phyloP scores from a whole-genome alignment of 2,113 vertebrate genomes.

The Percina caprodes region DNA sequence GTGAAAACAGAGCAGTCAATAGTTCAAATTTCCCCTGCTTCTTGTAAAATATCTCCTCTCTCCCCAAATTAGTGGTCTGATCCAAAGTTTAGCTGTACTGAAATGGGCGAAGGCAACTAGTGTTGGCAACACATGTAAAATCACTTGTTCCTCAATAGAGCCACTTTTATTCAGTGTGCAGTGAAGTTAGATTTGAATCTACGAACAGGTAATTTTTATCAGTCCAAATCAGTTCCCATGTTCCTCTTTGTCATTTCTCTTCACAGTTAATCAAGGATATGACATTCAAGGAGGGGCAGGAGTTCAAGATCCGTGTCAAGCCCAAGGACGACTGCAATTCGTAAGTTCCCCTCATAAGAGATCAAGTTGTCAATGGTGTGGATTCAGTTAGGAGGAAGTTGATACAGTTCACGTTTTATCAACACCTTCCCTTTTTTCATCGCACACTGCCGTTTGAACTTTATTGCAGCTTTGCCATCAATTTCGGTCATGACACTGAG shows the following conservation, averaged over 20 bases:
- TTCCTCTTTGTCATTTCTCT: neutral
- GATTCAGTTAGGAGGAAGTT: neutral
- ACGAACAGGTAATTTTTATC: neutral
- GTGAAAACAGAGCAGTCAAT: neutral
- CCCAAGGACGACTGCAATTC: slow-evolving; percentile 3
- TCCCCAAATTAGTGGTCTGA: neutral
- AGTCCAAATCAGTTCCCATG: neutral
- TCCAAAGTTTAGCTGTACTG: neutral
- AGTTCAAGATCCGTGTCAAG: slow-evolving; percentile 79
- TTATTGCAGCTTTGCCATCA: slow-evolving; percentile 76
- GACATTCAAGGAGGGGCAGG: slow-evolving; percentile 81
- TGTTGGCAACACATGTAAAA: too few species aligned
- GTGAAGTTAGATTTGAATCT: neutral
- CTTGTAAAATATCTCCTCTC: neutral
- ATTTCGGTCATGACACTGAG: slow-evolving; percentile 78
- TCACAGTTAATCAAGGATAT: slow-evolving; percentile 77
- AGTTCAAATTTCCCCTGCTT: neutral
- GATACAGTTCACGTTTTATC: neutral
- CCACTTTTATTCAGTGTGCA: neutral
- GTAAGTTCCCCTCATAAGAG: slow-evolving; percentile 51
- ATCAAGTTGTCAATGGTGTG: too few species aligned
- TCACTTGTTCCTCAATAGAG: neutral
- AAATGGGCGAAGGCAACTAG: neutral
- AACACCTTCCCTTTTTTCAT: neutral
- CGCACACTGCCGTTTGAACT: neutral